Evolutionary conservation across 2,888 invertebrate species (phyloP), one percentile per base, ranked within the genome.

Genomic region (Agyllia agylla): DNA sequence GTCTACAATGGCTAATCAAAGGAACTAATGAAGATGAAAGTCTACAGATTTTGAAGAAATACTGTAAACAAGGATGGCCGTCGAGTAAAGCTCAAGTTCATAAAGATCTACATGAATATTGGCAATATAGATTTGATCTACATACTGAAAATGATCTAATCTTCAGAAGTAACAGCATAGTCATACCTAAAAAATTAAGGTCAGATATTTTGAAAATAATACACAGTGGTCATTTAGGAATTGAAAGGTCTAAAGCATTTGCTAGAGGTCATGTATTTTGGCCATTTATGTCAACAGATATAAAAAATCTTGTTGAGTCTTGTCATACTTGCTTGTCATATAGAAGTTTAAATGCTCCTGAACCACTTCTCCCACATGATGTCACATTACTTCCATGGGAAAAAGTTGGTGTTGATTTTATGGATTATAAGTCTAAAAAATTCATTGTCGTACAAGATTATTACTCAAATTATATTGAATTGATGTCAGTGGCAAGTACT

Each of bases 381-480:
- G 87, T 87, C 27, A n/a, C 78, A 92, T 93, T 24, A 15, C 11
- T 73, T 84, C 64, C 24, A 82, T 79, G 38, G n/a, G 87, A 75
- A 88, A 77, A 78, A 91, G 93, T 81, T 85, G 92, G 92, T 85
- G 85, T 93, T 27, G 92, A 93, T 93, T 91, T 91, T 86, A 64
- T 93, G 57, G 87, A 92, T 75, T 91, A 85, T 89, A 92, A 92
- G 84, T 30, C 35, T 70, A 85, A 89, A 84, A 92, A 87, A 90
- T 89, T 87, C 75, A 42, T 92, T 42, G 89, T 92, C 17, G 30
- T 92, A 8, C 78, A 90, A 80, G 93, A 92, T 87, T 93, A 92
- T 90, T 94, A 91, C 77, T 94, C 94, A 73, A 93, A 93, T 79
- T 93, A 83, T 84, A 92, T 93, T 83, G 93, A 92, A 87, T 78